Conservation (phyloP, 2,797 vertebrate species). For the Darevskia nairensis region DNA sequence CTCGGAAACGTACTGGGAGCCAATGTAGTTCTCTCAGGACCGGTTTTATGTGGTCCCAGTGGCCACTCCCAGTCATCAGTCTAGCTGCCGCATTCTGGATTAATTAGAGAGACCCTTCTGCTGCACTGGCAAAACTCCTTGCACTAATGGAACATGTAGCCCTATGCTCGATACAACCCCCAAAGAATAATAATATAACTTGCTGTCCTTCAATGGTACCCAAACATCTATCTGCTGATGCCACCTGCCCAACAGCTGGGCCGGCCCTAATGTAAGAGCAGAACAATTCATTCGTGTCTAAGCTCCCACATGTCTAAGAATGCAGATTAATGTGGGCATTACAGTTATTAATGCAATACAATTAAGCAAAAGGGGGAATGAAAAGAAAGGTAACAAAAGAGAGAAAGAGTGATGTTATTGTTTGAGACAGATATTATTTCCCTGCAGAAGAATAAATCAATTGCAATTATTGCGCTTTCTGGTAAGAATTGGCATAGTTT, state of each 20-base stretch:
- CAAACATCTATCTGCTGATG: background rate
- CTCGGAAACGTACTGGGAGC: no score
- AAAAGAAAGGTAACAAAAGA: background rate
- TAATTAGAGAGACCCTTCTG: no score
- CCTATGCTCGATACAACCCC: no score
- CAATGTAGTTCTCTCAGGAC: no score
- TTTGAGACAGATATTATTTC: conserved; percentile 73
- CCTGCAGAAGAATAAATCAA: conserved; percentile 69
- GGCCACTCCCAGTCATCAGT: no score
- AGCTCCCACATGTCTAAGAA: conserved; percentile 45
- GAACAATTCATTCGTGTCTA: background rate
- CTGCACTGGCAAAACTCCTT: no score
- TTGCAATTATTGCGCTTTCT: conserved; percentile 67
- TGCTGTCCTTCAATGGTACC: background rate
- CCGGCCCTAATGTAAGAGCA: background rate
- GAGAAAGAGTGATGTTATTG: conserved; percentile 62
- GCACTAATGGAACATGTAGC: no score
- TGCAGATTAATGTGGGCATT: conserved; percentile 59
- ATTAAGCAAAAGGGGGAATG: conserved; percentile 57
- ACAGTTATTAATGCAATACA: conserved; percentile 60
- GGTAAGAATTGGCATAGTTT: conserved; percentile 62
- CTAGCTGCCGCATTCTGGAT: no score
- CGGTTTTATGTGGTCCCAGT: no score
- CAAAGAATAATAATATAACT: background rate
- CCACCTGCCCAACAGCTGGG: no score